A percentile compares a stretch with the other conserved stretches of the same genome.
phyloP scores from a whole-genome alignment of 2,797 vertebrate genomes.

The Petrocephalus schoutedeni region DNA sequence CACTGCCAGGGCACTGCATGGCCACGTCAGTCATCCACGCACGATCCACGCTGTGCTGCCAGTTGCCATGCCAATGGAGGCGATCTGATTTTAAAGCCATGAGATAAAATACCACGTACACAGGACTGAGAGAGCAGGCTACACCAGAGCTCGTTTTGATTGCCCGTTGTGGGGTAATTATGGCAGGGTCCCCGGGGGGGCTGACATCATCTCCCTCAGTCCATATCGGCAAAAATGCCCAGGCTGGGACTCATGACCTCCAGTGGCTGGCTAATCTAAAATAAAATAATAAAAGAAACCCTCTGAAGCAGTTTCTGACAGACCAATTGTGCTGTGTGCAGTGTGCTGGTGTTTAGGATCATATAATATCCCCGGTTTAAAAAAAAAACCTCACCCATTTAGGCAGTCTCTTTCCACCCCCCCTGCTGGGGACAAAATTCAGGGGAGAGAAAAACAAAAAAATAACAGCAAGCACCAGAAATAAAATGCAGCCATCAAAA shows the following conservation, averaged over 20 bases:
- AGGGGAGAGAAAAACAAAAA: background rate
- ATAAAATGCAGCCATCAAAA: background rate
- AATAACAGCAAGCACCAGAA: background rate
- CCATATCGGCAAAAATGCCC: background rate
- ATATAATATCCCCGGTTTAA: background rate
- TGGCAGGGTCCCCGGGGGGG: background rate
- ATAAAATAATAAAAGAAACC: background rate
- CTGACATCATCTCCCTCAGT: background rate
- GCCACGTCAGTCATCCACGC: background rate
- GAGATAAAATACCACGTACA: conserved; percentile 29
- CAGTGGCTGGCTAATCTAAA: background rate
- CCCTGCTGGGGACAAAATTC: background rate
- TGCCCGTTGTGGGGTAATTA: background rate
- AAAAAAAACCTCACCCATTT: background rate
- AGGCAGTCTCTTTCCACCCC: background rate
- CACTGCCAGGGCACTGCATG: background rate
- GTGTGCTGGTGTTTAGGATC: background rate
- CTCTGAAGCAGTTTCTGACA: background rate
- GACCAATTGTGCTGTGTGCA: background rate
- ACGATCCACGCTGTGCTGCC: background rate
- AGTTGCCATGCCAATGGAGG: background rate
- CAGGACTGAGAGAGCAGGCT: conserved; percentile 22
- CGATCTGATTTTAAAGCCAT: background rate
- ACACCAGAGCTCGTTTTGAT: background rate
- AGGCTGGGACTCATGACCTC: background rate